Conservation (phyloP, 2,113 vertebrate genomes). For the Galeopterus variegatus region DNA sequence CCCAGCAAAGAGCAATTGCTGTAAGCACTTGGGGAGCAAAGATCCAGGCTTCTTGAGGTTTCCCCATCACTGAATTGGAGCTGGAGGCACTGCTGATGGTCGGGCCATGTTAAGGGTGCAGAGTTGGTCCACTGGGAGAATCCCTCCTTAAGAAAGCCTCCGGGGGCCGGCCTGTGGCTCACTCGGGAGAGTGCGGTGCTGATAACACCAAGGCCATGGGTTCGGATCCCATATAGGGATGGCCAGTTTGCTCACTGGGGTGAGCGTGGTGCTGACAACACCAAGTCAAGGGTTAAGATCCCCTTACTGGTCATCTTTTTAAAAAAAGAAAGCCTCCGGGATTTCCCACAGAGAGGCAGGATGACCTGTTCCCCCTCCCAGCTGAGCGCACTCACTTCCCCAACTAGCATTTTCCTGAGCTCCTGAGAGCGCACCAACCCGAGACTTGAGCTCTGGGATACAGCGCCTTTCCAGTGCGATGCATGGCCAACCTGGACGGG, state of each 20-base stretch:
- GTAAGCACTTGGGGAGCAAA: not conserved
- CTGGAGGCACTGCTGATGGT: fast-evolving
- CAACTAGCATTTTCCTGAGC: not conserved
- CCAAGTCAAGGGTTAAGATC: too few species aligned
- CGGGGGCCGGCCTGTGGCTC: too few species aligned
- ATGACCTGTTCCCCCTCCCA: fast-evolving
- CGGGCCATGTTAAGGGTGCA: not conserved
- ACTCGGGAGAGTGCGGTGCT: too few species aligned
- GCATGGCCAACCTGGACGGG: not conserved
- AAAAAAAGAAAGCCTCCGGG: not conserved
- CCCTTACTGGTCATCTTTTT: too few species aligned
- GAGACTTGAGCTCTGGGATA: not conserved
- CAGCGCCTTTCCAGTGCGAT: too few species aligned
- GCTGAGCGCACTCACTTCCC: fast-evolving
- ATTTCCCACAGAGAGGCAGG: not conserved
- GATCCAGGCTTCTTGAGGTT: not conserved
- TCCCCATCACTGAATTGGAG: not conserved
- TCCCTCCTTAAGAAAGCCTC: not conserved
- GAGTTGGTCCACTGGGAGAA: not conserved
- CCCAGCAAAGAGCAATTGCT: not conserved
- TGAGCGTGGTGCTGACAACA: too few species aligned
- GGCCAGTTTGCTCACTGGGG: too few species aligned
- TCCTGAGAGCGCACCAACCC: fast-evolving
- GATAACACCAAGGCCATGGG: too few species aligned
- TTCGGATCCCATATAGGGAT: too few species aligned